Conservation (phyloP, 1,140 invertebrate species). For the Venustaconcha ellipsiformis region DNA sequence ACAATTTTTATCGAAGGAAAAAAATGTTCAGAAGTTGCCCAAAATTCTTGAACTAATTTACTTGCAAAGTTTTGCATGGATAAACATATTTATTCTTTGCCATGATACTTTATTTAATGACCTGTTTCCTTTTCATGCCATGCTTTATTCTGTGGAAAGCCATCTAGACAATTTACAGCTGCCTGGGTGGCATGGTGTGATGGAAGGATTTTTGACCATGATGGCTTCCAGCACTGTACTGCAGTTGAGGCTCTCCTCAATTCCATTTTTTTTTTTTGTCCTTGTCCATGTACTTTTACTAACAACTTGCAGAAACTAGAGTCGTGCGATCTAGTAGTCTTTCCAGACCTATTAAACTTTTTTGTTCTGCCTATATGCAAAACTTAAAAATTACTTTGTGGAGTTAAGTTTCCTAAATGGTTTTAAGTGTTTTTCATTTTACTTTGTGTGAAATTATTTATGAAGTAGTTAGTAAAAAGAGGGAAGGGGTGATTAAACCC, state of each 20-base stretch:
- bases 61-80: not conserved
- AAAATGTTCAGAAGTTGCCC: too few species aligned
- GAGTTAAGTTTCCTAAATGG: too few species aligned
- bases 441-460: too few species aligned
- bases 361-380: too few species aligned
- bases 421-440: too few species aligned
- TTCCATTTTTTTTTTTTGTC: conserved; percentile 4
- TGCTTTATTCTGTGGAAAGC: conserved; percentile 43
- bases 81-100: not conserved
- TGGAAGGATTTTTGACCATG: conserved; percentile 71
- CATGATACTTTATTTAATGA: conserved; percentile 8
- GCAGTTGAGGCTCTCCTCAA: conserved; percentile 22
- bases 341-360: too few species aligned
- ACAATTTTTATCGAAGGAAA: too few species aligned
- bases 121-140: conserved; percentile 33
- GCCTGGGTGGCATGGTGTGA: conserved; percentile 29
- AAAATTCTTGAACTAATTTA: too few species aligned
- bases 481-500: too few species aligned
- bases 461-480: too few species aligned
- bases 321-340: too few species aligned
- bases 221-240: conserved; percentile 8
- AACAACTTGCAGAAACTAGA: not conserved
- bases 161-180: conserved; percentile 52
- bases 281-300: not conserved
- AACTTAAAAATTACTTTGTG: too few species aligned